Evolutionary conservation across 1,140 invertebrate species (phyloP).

Genomic region (Leptopilina boulardi): DNA sequence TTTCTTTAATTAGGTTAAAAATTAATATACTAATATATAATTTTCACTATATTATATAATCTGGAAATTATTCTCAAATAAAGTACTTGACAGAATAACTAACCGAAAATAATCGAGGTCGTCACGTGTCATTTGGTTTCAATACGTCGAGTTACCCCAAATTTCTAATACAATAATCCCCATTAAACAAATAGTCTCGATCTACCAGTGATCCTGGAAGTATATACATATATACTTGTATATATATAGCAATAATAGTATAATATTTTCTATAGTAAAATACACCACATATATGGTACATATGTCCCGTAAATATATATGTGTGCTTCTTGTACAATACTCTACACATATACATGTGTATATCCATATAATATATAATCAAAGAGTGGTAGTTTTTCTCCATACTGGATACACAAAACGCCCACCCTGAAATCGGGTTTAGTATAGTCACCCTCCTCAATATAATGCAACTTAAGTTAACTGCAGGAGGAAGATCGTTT

Average conservation of each 20-base stretch:
- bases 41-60: neutral
- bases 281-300: slow-evolving; percentile 11
- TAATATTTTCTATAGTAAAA: neutral
- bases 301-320: slow-evolving; percentile 17
- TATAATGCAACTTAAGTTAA: slow-evolving; percentile 65
- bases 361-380: slow-evolving; percentile 20
- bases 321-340: neutral
- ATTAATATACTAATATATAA: no score
- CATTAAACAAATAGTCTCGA: slow-evolving; percentile 70
- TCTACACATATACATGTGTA: neutral
- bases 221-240: slow-evolving; percentile 13
- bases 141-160: slow-evolving; percentile 56
- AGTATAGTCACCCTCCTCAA: slow-evolving; percentile 51
- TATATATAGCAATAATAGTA: neutral
- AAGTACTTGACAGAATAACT: neutral
- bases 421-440: slow-evolving; percentile 57
- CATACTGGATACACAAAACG: slow-evolving; percentile 54
- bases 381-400: slow-evolving; percentile 15
- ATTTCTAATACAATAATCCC: slow-evolving; percentile 64
- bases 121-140: slow-evolving; percentile 69
- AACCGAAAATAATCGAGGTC: slow-evolving; percentile 32
- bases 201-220: slow-evolving; percentile 26
- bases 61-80: neutral
- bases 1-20: no score
- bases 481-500: slow-evolving; percentile 63